phyloP scores from a whole-genome alignment of 2,113 vertebrate genomes.

The Cepphus grylle region DNA sequence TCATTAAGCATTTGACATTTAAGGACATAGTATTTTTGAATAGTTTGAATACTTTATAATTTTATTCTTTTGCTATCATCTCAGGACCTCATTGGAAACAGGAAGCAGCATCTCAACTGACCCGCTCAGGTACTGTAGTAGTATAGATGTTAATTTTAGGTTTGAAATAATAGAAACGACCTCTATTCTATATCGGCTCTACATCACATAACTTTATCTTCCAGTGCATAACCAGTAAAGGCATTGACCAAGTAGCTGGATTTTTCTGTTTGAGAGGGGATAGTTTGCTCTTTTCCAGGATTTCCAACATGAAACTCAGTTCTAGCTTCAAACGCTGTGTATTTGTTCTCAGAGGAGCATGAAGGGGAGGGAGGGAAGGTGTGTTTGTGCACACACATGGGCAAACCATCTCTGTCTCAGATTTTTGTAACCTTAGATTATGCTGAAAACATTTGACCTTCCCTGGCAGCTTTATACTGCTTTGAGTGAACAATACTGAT shows the following conservation, averaged over 20 bases:
- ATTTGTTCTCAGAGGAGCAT: not conserved
- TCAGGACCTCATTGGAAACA: constrained; percentile 77
- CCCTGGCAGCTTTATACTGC: not conserved
- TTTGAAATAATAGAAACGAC: not conserved
- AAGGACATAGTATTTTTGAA: not conserved
- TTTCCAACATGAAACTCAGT: not conserved
- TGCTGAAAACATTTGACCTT: not conserved
- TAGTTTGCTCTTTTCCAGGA: not conserved
- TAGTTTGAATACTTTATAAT: constrained; percentile 2
- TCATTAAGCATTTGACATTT: not conserved
- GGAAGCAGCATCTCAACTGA: constrained; percentile 73
- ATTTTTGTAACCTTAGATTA: not conserved
- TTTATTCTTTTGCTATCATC: constrained; percentile 66
- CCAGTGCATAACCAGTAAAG: not conserved
- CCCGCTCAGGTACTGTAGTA: constrained; percentile 61
- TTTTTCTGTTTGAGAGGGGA: not conserved
- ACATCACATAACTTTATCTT: not conserved
- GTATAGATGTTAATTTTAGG: not conserved
- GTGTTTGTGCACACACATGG: not conserved
- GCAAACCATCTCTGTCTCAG: not conserved
- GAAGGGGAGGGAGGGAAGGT: not conserved
- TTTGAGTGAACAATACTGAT: not conserved
- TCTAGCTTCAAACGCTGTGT: not conserved
- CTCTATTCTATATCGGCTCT: not conserved
- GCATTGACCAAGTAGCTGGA: not conserved